Percentiles rank a stretch among this genome's conserved stretches.
These are phyloP conservation scores for Psilopsiagon aurifrons DNA, from an alignment of 2,113 vertebrate genomes.

Conservation along the genomic window DNA sequence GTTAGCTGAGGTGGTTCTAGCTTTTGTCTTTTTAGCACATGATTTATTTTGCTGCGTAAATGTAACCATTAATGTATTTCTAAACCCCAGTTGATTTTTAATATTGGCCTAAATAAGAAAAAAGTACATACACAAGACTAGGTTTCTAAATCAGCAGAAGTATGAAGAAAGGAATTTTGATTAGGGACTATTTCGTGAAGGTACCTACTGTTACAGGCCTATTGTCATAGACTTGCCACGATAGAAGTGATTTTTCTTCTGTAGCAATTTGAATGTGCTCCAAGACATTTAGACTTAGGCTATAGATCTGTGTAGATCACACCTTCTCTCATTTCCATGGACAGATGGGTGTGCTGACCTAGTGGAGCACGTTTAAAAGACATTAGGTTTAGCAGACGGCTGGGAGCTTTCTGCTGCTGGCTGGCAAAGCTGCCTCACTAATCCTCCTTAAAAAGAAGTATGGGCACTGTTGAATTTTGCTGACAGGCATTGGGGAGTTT, in stretches of 20 bases:
- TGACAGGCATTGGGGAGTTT: not conserved
- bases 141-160: not conserved
- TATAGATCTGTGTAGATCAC: not conserved
- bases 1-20: not conserved
- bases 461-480: not conserved
- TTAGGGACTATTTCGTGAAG: not conserved
- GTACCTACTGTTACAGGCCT: not conserved
- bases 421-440: not conserved
- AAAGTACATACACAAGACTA: not conserved
- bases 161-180: not conserved
- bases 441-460: not conserved
- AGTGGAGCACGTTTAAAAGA: not conserved
- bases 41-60: not conserved
- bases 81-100: not conserved
- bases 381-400: not conserved
- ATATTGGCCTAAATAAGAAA: not conserved
- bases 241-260: not conserved
- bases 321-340: rapidly evolving
- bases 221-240: not conserved
- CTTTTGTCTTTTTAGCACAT: not conserved
- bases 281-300: not conserved
- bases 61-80: not conserved
- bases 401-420: not conserved
- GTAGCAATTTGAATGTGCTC: not conserved
- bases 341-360: not conserved